Evolutionary conservation across 2,113 vertebrate genomes (phyloP).

Genomic region (Lasiurus borealis): DNA sequence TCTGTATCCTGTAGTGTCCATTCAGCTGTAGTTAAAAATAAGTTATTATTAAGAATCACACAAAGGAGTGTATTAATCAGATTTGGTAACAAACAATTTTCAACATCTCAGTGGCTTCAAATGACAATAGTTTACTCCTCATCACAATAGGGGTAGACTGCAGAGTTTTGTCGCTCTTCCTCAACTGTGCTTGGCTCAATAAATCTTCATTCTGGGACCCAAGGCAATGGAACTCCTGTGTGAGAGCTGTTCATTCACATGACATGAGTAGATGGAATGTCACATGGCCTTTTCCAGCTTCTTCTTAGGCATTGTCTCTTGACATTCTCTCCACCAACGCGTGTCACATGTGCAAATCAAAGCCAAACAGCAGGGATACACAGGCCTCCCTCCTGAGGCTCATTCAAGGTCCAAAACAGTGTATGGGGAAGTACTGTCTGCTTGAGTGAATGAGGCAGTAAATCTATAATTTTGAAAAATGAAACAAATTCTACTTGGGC

Average conservation of each 20-base stretch:
- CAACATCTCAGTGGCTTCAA: background rate
- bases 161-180: background rate
- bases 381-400: background rate
- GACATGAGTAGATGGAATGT: background rate
- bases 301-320: background rate
- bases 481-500: background rate
- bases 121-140: background rate
- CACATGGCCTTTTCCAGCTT: background rate
- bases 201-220: background rate
- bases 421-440: background rate
- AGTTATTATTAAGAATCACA: background rate
- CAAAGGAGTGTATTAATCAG: background rate
- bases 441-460: background rate
- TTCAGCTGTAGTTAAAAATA: background rate
- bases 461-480: background rate
- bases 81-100: background rate
- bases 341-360: background rate
- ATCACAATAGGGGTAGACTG: background rate
- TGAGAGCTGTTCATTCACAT: background rate
- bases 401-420: background rate
- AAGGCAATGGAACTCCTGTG: background rate
- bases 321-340: background rate
- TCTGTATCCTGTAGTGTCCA: background rate
- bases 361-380: background rate
- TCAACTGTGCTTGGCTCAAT: background rate